Conservation (phyloP, 2,113 vertebrate species). For the Meleagris gallopavo region DNA sequence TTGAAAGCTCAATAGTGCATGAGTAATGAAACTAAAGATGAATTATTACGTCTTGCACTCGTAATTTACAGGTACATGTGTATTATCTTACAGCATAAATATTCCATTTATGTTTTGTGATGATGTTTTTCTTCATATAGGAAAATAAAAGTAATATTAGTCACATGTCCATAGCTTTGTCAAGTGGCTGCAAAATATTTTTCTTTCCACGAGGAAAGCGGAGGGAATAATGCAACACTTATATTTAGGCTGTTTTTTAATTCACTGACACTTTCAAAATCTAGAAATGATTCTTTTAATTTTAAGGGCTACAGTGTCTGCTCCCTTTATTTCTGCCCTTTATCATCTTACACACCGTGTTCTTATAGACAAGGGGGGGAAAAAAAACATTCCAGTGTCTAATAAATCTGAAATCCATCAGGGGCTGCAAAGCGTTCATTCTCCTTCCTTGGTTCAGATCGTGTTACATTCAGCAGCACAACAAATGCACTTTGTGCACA, state of each 20-base stretch:
- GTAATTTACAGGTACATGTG: conserved; percentile 65
- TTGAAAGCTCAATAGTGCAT: conserved; percentile 50
- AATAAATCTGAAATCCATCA: conserved; percentile 76
- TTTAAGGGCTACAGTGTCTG: conserved; percentile 47
- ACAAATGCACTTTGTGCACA: conserved; percentile 71
- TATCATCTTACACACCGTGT: conserved; percentile 71
- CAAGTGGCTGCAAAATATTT: conserved; percentile 58
- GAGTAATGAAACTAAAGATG: conserved; percentile 67
- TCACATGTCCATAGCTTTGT: conserved; percentile 64
- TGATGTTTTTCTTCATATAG: conserved; percentile 57
- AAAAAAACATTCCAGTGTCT: conserved; percentile 69
- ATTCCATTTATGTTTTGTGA: conserved; percentile 63
- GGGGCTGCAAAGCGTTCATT: conserved; percentile 55
- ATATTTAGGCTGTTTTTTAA: conserved; percentile 47
- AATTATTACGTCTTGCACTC: conserved; percentile 57
- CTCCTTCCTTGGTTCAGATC: conserved; percentile 53
- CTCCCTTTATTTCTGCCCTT: conserved; percentile 68
- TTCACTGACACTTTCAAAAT: conserved; percentile 52
- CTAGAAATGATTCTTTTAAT: conserved; percentile 61
- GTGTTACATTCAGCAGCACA: conserved; percentile 66
- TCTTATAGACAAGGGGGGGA: conserved; percentile 60
- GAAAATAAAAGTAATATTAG: conserved; percentile 66
- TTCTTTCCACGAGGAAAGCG: conserved; percentile 51
- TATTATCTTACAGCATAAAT: conserved; percentile 74
- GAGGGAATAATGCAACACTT: conserved; percentile 57